Conservation (phyloP, 2,888 invertebrate genomes). For the Cosmia trapezina region DNA sequence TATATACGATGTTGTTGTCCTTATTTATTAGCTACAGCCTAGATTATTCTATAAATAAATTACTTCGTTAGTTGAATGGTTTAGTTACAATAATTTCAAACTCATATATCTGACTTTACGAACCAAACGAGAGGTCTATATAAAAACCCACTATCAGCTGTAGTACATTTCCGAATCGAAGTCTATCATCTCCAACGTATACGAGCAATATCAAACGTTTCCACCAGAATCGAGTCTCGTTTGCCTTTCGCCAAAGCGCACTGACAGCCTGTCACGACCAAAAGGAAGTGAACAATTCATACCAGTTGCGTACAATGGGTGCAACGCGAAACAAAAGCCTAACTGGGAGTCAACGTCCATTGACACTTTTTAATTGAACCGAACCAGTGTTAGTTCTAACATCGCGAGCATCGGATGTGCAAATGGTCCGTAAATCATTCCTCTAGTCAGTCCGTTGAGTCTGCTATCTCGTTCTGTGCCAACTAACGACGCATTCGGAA, state of each 20-base stretch:
- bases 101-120: too few relatives aligned
- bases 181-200: constrained; percentile 35
- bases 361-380: constrained; percentile 77
- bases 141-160: not conserved
- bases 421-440: constrained; percentile 81
- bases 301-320: constrained; percentile 66
- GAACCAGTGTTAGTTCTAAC: constrained; percentile 68
- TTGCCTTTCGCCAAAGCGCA: constrained; percentile 45
- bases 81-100: not conserved
- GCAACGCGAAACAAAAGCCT: constrained; percentile 70
- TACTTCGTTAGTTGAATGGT: not conserved
- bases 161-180: constrained; percentile 10
- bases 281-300: constrained; percentile 72
- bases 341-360: constrained; percentile 72
- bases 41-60: constrained; percentile 3
- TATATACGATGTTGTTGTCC: constrained; percentile 7
- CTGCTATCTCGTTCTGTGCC: constrained; percentile 73
- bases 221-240: constrained; percentile 45
- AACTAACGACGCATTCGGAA: constrained; percentile 84
- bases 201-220: constrained; percentile 47
- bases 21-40: not conserved
- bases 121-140: not conserved
- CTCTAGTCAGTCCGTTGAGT: constrained; percentile 72
- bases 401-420: constrained; percentile 74
- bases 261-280: constrained; percentile 44